Evolutionary conservation across 2,113 vertebrate genomes (phyloP).

Genomic region (Notiomystis cincta): DNA sequence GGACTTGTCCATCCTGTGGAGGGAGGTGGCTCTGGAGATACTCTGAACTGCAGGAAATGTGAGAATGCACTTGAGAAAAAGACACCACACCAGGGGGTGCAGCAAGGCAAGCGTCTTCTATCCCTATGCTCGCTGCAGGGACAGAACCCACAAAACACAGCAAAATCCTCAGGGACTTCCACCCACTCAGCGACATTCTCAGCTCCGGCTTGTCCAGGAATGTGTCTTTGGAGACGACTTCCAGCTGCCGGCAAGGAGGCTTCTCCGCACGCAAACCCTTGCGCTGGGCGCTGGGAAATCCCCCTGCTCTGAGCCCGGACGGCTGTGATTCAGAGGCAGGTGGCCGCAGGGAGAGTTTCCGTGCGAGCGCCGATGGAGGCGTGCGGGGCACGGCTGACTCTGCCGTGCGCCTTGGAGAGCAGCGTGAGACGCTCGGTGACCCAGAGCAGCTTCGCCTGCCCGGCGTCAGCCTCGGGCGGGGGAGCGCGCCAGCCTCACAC

Average conservation of each 20-base stretch:
- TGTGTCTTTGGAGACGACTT: not conserved
- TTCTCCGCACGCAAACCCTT: not conserved
- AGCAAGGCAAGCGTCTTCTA: not conserved
- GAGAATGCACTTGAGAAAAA: not conserved
- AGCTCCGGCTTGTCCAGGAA: not conserved
- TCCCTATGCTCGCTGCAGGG: not conserved
- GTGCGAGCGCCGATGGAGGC: not conserved
- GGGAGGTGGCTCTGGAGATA: not conserved
- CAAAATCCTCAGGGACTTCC: not conserved
- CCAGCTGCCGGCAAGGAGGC: not conserved
- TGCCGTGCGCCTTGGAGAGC: not conserved
- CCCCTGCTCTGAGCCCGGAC: not conserved
- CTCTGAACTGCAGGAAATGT: not conserved
- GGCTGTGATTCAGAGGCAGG: conserved; percentile 3
- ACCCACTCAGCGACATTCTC: not conserved
- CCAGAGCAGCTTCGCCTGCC: not conserved
- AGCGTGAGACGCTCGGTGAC: not conserved
- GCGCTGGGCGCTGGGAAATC: not conserved
- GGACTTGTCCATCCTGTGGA: not conserved
- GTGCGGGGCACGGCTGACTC: not conserved
- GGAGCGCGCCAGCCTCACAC: not conserved
- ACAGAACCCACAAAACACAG: not conserved
- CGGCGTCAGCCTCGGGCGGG: not conserved
- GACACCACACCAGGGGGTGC: not conserved
- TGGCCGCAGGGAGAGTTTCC: not conserved